Conservation (phyloP, 2,797 vertebrate species). For the Melanotaenia trifasciata region DNA sequence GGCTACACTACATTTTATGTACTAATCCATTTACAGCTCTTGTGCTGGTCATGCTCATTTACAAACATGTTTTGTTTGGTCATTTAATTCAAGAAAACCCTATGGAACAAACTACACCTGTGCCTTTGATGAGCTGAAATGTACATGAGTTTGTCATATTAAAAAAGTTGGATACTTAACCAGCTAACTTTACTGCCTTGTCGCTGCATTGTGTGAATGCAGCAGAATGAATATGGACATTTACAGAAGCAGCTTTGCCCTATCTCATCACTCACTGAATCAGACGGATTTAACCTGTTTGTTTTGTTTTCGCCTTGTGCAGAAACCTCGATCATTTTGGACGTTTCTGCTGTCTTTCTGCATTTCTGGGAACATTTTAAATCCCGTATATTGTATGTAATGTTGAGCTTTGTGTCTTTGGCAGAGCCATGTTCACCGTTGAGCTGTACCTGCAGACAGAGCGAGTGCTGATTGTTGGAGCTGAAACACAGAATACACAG, state of each 20-base stretch:
- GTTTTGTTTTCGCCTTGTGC: background rate
- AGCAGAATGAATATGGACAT: background rate
- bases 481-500: constrained; percentile 88
- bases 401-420: constrained; percentile 26
- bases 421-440: constrained; percentile 90
- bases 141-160: too few species aligned
- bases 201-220: too few species aligned
- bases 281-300: too few species aligned
- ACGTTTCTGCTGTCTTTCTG: background rate
- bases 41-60: too few species aligned
- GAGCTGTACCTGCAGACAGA: constrained; percentile 93
- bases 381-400: background rate
- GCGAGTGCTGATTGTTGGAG: constrained; percentile 89
- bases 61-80: too few species aligned
- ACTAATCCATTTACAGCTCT: background rate
- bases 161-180: too few species aligned
- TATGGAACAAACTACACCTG: too few species aligned
- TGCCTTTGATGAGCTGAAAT: too few species aligned
- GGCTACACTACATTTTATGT: too few species aligned
- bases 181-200: too few species aligned
- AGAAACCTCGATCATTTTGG: background rate
- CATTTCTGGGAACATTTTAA: background rate
- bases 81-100: too few species aligned
- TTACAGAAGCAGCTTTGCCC: too few species aligned
- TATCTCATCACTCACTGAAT: background rate